A percentile compares a stretch with the other conserved stretches of the same genome.
phyloP scores from a whole-genome alignment of 30 jellyfish, hydroid and myxozoan genomes.

The Hydractinia echinata region DNA sequence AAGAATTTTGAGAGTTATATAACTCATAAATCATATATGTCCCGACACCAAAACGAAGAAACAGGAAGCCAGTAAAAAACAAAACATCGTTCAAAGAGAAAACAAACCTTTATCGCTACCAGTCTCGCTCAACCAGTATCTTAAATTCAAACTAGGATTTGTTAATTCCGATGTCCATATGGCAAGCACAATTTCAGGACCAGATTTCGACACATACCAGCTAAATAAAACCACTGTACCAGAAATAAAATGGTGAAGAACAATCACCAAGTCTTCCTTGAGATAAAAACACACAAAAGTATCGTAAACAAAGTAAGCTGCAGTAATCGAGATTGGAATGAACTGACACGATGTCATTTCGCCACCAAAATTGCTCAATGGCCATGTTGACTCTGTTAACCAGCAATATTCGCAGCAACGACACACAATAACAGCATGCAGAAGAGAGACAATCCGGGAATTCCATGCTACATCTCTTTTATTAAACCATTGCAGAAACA shows the following conservation, averaged over 20 bases:
- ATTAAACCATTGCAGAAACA: background rate
- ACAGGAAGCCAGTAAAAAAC: conserved; percentile 42
- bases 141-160: conserved; percentile 56
- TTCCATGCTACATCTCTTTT: conserved; percentile 47
- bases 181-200: conserved; percentile 59
- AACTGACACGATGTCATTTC: conserved; percentile 39
- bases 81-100: conserved; percentile 51
- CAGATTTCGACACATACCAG: conserved; percentile 24
- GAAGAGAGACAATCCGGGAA: conserved; percentile 62
- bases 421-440: conserved; percentile 52
- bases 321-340: conserved; percentile 36
- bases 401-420: conserved; percentile 31
- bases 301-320: conserved; percentile 68
- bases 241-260: conserved; percentile 39
- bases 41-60: conserved; percentile 57
- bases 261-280: conserved; percentile 62
- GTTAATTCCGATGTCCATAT: conserved; percentile 81
- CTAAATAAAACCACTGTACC: conserved; percentile 1
- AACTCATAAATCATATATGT: conserved; percentile 39
- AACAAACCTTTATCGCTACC: conserved; percentile 30
- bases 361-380: conserved; percentile 54
- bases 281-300: conserved; percentile 47
- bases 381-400: conserved; percentile 37
- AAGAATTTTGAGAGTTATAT: conserved; percentile 36
- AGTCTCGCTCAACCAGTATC: conserved; percentile 54